Percentiles rank a stretch among this genome's conserved stretches.
Evolutionary conservation across 2,888 invertebrate genomes (phyloP).

Genomic region (Cataglyphis altisquamis): DNA sequence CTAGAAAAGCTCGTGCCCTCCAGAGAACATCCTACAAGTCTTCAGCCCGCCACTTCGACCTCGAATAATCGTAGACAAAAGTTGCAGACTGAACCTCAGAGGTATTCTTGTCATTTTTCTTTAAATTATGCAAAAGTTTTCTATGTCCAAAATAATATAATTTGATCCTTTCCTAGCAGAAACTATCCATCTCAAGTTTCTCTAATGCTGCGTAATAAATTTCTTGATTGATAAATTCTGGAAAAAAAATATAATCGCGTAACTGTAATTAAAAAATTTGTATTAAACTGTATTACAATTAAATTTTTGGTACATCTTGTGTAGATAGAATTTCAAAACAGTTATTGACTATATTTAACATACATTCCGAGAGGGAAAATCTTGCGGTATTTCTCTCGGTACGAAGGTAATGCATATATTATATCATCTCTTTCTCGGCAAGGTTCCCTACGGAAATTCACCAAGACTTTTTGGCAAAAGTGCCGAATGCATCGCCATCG

Average conservation of each 20-base stretch:
- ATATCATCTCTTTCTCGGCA: constrained; percentile 16
- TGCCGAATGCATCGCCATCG: constrained; percentile 28
- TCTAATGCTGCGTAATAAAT: neutral
- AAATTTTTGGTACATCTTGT: neutral
- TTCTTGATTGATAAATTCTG: neutral
- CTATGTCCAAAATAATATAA: neutral
- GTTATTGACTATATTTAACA: neutral
- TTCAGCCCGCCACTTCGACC: constrained; percentile 4
- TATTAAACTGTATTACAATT: neutral
- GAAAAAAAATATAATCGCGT: neutral
- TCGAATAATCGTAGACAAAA: neutral
- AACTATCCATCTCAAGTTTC: neutral
- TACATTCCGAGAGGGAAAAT: neutral
- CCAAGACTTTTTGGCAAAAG: constrained; percentile 33
- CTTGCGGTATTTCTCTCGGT: neutral
- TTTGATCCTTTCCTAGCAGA: neutral
- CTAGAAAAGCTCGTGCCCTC: neutral
- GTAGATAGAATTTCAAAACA: constrained; percentile 1
- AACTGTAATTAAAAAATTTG: neutral
- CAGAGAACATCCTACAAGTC: neutral
- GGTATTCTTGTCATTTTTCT: constrained; percentile 13
- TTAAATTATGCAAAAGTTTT: neutral
- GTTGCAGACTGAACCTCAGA: constrained; percentile 19
- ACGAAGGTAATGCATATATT: constrained; percentile 8
- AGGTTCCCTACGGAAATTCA: constrained; percentile 43